phyloP scores from a whole-genome alignment of 35 echinoderm and acorn worm species.

The Eucidaris tribuloides region DNA sequence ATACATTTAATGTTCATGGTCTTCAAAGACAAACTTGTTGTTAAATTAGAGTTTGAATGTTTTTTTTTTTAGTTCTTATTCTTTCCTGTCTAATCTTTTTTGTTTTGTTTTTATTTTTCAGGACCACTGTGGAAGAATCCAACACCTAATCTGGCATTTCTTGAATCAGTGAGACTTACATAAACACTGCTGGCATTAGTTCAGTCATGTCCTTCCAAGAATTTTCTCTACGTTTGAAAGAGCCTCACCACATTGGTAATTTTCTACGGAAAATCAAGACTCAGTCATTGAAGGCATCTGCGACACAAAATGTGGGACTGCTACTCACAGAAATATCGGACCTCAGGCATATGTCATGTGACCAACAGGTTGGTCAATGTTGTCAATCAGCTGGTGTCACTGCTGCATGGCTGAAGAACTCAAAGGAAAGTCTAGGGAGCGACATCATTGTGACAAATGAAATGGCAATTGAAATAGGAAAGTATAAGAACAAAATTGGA shows the following conservation, averaged over 20 bases:
- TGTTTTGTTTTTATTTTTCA: not conserved
- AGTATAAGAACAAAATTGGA: too few relatives aligned
- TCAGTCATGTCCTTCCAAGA: not conserved
- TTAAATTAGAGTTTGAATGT: not conserved
- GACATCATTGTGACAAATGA: not conserved
- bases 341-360: not conserved
- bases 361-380: not conserved
- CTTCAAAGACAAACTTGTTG: not conserved
- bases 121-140: not conserved
- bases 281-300: too few relatives aligned
- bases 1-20: not conserved
- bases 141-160: too few relatives aligned
- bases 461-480: slow-evolving; percentile 1
- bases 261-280: too few relatives aligned
- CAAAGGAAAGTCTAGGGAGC: not conserved
- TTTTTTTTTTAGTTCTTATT: too few relatives aligned
- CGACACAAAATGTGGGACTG: too few relatives aligned
- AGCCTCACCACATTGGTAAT: too few relatives aligned
- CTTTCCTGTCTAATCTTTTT: too few relatives aligned
- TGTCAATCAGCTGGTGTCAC: slow-evolving; percentile 4
- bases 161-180: too few relatives aligned
- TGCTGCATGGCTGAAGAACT: slow-evolving; percentile 8
- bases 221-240: not conserved
- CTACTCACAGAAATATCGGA: too few relatives aligned
- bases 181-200: not conserved